These are phyloP conservation scores for Coregonus suidteri DNA, from an alignment of 2,797 vertebrate genomes.

Conservation along the genomic window DNA sequence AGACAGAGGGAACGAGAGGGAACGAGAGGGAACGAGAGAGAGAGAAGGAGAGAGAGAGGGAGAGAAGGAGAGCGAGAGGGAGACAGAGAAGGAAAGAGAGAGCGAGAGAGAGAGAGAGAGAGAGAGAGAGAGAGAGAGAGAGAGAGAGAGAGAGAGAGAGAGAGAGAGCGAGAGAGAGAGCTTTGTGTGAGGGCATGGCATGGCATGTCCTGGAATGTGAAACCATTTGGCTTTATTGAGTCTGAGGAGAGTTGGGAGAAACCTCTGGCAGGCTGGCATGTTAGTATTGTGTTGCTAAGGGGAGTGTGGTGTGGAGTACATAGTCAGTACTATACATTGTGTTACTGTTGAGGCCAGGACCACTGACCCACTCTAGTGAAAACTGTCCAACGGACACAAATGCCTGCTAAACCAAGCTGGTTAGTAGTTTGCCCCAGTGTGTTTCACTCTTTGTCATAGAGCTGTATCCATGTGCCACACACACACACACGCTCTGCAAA, in stretches of 20 bases:
- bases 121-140: too few species aligned
- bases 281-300: slow-evolving; percentile 15
- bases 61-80: too few species aligned
- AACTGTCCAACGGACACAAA: neutral
- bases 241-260: slow-evolving; percentile 28
- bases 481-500: slow-evolving; percentile 22
- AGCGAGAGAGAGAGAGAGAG: too few species aligned
- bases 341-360: too few species aligned
- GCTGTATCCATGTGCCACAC: neutral
- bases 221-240: slow-evolving; percentile 40
- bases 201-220: slow-evolving; percentile 55
- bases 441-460: slow-evolving; percentile 12
- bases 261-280: slow-evolving; percentile 14
- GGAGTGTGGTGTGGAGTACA: slow-evolving; percentile 21
- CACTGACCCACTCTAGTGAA: neutral
- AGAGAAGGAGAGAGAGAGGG: too few species aligned
- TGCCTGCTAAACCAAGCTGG: neutral
- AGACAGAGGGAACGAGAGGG: too few species aligned
- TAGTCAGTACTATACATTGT: neutral
- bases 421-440: neutral
- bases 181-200: slow-evolving; percentile 18
- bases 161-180: neutral
- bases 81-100: too few species aligned
- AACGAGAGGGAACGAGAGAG: too few species aligned
- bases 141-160: too few species aligned